Conservation (phyloP, 2,888 invertebrate genomes). For the Zeuzera pyrina region DNA sequence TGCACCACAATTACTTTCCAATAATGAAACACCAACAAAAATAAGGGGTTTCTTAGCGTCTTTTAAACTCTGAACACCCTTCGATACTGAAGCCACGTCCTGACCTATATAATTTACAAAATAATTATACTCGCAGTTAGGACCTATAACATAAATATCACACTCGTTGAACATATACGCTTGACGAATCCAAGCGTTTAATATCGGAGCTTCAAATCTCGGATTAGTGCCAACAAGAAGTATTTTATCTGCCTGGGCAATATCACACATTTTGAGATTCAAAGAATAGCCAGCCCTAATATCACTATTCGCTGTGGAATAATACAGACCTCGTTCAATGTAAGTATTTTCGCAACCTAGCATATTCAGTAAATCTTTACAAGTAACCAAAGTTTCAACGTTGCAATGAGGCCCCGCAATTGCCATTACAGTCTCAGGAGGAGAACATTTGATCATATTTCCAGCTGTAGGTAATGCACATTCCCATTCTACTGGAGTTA, state of each 20-base stretch:
- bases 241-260: conserved; percentile 83
- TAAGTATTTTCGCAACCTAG: conserved; percentile 48
- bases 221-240: conserved; percentile 97
- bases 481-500: conserved; percentile 93
- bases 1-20: conserved; percentile 23
- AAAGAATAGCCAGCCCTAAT: conserved; percentile 49
- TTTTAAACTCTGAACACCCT: conserved; percentile 19
- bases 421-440: conserved; percentile 66
- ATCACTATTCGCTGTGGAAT: conserved; percentile 29
- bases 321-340: conserved; percentile 35
- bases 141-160: conserved; percentile 88
- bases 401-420: conserved; percentile 52
- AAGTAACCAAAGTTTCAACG: conserved; percentile 50
- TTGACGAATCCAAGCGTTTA: conserved; percentile 96
- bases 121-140: conserved; percentile 92
- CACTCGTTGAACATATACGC: conserved; percentile 92
- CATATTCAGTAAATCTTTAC: conserved; percentile 53
- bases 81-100: conserved; percentile 20
- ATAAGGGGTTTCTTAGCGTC: conserved; percentile 44
- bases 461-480: conserved; percentile 83
- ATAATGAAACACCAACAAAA: conserved; percentile 45
- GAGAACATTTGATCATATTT: conserved; percentile 74
- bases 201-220: conserved; percentile 95
- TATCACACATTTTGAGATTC: conserved; percentile 81
- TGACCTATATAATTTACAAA: conserved; percentile 40